phyloP scores from a whole-genome alignment of 2,888 invertebrate species.

The Plagiodera versicolora region DNA sequence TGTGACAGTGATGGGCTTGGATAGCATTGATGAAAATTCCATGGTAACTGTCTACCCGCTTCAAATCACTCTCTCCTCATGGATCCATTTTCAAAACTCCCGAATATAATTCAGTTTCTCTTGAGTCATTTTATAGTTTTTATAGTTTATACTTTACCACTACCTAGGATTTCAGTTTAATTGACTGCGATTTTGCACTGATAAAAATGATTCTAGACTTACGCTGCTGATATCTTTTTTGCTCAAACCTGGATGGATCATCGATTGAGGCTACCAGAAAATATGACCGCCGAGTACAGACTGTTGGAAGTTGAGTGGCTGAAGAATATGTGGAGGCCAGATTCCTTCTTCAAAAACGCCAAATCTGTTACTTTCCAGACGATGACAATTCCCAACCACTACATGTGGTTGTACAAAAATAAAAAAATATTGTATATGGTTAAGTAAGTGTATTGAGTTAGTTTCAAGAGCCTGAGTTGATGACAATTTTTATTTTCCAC shows the following conservation, averaged over 20 bases:
- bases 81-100: too few species aligned
- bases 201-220: conserved; percentile 65
- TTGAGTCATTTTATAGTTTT: too few species aligned
- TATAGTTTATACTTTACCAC: too few species aligned
- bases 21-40: conserved; percentile 93
- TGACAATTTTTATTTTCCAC: too few species aligned
- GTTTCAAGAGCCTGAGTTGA: too few species aligned
- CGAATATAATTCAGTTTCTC: too few species aligned
- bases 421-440: conserved; percentile 86
- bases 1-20: conserved; percentile 92
- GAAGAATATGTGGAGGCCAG: conserved; percentile 92
- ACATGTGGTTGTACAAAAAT: conserved; percentile 87
- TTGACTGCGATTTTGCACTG: too few species aligned
- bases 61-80: too few species aligned
- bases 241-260: conserved; percentile 94
- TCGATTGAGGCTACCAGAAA: conserved; percentile 81
- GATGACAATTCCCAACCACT: conserved; percentile 93
- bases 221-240: conserved; percentile 89
- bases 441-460: conserved; percentile 61
- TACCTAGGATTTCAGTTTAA: too few species aligned
- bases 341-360: conserved; percentile 92
- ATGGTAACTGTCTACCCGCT: too few species aligned
- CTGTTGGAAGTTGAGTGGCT: conserved; percentile 87
- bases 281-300: conserved; percentile 90
- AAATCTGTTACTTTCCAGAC: conserved; percentile 93